Evolutionary conservation across 2,888 invertebrate genomes (phyloP).

Genomic region (Orgyia antiqua): DNA sequence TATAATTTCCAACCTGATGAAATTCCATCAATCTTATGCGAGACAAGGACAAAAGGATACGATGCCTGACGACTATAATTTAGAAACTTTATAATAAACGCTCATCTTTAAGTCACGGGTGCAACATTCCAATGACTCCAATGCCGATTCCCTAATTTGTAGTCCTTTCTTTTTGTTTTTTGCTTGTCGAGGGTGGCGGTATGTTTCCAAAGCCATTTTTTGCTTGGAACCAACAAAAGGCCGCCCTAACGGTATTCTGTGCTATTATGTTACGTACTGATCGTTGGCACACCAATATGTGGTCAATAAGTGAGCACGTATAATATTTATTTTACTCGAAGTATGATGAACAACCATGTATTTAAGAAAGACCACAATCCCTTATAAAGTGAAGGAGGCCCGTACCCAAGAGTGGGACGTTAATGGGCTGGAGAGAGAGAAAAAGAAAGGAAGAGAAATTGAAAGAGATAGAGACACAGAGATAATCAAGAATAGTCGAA

Average conservation of each 20-base stretch:
- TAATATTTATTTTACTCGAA: neutral
- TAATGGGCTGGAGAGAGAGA: too few relatives aligned
- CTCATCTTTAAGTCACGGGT: conserved; percentile 54
- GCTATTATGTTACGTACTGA: conserved; percentile 27
- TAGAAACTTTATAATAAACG: conserved; percentile 45
- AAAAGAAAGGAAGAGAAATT: too few relatives aligned
- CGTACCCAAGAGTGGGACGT: too few relatives aligned
- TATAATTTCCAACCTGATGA: conserved; percentile 15
- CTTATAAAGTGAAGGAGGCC: too few relatives aligned
- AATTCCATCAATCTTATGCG: conserved; percentile 21
- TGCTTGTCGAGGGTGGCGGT: conserved; percentile 59
- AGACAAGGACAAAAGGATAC: conserved; percentile 30
- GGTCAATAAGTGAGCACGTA: neutral
- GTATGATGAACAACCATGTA: too few relatives aligned
- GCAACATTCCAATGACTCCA: conserved; percentile 72
- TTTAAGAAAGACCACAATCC: too few relatives aligned
- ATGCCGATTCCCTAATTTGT: conserved; percentile 65
- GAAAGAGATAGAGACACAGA: too few relatives aligned
- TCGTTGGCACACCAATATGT: neutral
- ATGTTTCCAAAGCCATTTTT: conserved; percentile 54
- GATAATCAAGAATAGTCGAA: too few relatives aligned
- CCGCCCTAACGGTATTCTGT: conserved; percentile 63
- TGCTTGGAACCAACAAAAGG: conserved; percentile 57
- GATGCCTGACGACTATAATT: conserved; percentile 38
- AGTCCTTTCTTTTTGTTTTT: conserved; percentile 70